A percentile compares a stretch with the other conserved stretches of the same genome.
These are phyloP conservation scores for Tineola bisselliella DNA, from an alignment of 2,888 invertebrate species.

Conservation along the genomic window DNA sequence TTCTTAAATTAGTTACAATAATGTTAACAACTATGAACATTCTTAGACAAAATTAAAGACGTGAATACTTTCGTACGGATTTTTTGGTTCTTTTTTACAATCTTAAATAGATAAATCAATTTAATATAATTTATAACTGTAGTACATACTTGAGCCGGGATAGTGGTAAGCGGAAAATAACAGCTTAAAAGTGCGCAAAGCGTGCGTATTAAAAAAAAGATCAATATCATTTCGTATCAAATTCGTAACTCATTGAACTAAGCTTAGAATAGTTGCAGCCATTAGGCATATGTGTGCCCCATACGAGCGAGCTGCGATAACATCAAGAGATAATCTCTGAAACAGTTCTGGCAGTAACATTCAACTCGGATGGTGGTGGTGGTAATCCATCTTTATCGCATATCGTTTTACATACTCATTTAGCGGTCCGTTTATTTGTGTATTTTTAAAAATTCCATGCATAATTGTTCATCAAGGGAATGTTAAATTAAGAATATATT, in stretches of 20 bases:
- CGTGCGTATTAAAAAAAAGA: too few species aligned
- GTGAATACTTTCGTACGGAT: too few species aligned
- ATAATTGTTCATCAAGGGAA: constrained; percentile 9
- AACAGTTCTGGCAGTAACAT: not conserved
- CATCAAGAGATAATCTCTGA: constrained; percentile 1
- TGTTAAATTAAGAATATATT: not conserved
- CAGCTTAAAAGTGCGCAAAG: too few species aligned
- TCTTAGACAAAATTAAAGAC: too few species aligned
- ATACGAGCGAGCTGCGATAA: not conserved
- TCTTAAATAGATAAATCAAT: too few species aligned
- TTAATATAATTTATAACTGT: too few species aligned
- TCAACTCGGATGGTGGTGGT: not conserved
- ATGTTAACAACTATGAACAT: too few species aligned
- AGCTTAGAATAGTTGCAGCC: constrained; percentile 11
- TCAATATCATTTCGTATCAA: not conserved
- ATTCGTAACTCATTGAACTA: not conserved
- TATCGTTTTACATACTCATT: constrained; percentile 10
- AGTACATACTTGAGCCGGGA: too few species aligned
- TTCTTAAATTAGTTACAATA: too few species aligned
- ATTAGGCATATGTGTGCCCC: constrained; percentile 10
- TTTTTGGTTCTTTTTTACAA: too few species aligned
- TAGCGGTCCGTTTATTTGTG: constrained; percentile 12
- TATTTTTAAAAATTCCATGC: constrained; percentile 8
- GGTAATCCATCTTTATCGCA: constrained; percentile 2
- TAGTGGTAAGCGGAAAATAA: too few species aligned